Base-by-base conservation (phyloP, 1,140 invertebrate species). In the Ptiloglossa arizonensis region DNA sequence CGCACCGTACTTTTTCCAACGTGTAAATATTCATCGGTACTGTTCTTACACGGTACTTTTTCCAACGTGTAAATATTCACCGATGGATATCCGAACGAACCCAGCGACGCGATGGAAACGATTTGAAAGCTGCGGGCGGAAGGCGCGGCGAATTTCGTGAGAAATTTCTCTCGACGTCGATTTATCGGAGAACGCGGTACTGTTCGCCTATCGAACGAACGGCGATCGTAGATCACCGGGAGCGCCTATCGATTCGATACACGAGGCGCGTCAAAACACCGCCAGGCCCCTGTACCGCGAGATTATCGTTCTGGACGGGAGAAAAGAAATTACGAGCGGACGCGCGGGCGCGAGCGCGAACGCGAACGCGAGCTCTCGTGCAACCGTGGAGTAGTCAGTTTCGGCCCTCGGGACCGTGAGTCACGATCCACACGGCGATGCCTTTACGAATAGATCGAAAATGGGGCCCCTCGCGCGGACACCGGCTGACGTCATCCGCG, bases 401-500 rank as follows among this genome's bases (percentile, higher is more conserved):
- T n/a, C 66, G 66, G 59, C 9, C 44, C 27, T 13, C 8, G 69
- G 48, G 27, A 75, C 56, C 52, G 57, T 85, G 82, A 85, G 27
- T 85, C 83, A 85, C 64, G 52, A 68, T 60, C 44, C 71, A 9
- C 57, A 8, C 41, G 67, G 71, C 83, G 46, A 81, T 52, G 29
- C 19, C 67, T 56, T 72, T n/a, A n/a, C 77, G 71, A 29, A 54
- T 66, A 63, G 68, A 80, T 81, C 82, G 50, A 70, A 74, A 27
- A 59, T 44, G 57, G 46, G 57, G 66, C 38, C 24, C 69, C 60
- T 70, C 67, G 66, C 38, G 52, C 59, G 50, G 56, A 52, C 60
- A 46, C 64, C 11, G 52, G 9, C 41, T 85, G 84, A 86, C 84
- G 83, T 86, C 83, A 86, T 44, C 52, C 56, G 32, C 66, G 82